A percentile compares a stretch with the other conserved stretches of the same genome.
Evolutionary conservation across 2,113 vertebrate species (phyloP).

Genomic region (Micronycteris hirsuta): DNA sequence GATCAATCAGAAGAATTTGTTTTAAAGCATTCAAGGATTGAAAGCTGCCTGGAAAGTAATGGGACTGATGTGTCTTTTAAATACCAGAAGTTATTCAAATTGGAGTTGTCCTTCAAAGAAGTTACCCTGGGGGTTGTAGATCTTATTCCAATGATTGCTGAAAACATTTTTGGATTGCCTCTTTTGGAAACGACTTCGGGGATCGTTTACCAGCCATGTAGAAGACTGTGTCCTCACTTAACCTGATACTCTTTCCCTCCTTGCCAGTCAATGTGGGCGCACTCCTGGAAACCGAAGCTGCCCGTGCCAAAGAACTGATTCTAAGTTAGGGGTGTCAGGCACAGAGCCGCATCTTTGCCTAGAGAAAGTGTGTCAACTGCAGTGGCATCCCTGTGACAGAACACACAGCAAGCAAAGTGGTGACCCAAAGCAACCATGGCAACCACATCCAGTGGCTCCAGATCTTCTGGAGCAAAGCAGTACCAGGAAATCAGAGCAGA

Average conservation of each 20-base stretch:
- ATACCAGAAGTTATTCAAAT: neutral
- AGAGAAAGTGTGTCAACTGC: neutral
- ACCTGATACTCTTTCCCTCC: neutral
- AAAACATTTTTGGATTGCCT: neutral
- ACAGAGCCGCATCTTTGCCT: neutral
- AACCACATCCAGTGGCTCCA: neutral
- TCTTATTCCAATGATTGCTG: neutral
- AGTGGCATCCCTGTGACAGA: neutral
- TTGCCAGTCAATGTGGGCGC: neutral
- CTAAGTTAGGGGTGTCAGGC: neutral
- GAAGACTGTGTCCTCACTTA: neutral
- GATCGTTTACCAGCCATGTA: neutral
- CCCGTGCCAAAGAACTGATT: neutral
- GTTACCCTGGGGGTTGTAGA: neutral
- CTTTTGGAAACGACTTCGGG: constrained; percentile 19
- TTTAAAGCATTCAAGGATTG: neutral
- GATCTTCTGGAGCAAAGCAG: neutral
- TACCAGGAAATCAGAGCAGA: neutral
- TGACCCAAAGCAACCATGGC: neutral
- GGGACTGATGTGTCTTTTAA: neutral
- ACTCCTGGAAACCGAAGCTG: neutral
- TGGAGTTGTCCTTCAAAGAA: neutral
- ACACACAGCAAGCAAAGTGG: neutral
- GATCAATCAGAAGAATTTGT: neutral
- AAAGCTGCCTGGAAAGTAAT: neutral